Percentiles rank a stretch among this genome's conserved stretches.
Conservation (phyloP, 2,888 invertebrate genomes). For the Ferrisia virgata region DNA sequence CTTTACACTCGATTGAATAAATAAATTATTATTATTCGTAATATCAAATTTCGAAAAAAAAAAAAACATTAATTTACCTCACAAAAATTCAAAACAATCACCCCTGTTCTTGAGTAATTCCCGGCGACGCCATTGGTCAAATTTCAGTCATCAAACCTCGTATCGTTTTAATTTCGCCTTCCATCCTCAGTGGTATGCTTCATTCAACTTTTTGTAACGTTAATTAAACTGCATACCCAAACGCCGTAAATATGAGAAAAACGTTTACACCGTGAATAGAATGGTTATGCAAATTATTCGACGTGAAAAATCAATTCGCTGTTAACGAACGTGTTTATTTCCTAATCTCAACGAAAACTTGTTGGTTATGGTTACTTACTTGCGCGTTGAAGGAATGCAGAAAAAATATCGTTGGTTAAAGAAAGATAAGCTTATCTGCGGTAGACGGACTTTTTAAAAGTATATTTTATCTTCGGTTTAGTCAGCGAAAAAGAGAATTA, state of each 20-base stretch:
- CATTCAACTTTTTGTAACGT: not conserved
- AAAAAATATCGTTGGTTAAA: no score
- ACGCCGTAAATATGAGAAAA: not conserved
- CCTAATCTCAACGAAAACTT: not conserved
- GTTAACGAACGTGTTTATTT: not conserved
- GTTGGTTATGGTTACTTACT: not conserved
- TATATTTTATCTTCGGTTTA: not conserved
- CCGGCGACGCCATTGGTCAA: no score
- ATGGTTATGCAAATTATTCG: not conserved
- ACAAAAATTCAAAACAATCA: no score
- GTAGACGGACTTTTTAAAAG: not conserved
- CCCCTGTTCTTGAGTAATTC: no score
- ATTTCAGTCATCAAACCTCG: no score
- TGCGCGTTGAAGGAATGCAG: not conserved
- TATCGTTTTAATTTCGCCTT: no score
- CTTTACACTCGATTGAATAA: no score
- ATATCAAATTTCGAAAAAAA: no score
- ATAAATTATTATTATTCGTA: no score
- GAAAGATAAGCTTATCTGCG: not conserved
- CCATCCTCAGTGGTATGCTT: no score
- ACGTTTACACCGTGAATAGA: not conserved
- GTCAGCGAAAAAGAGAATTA: not conserved
- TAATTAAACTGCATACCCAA: not conserved
- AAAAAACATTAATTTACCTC: no score
- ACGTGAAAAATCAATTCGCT: not conserved